These are phyloP conservation scores for Pegoplata infirma DNA, from an alignment of 2,888 invertebrate species.

Conservation along the genomic window DNA sequence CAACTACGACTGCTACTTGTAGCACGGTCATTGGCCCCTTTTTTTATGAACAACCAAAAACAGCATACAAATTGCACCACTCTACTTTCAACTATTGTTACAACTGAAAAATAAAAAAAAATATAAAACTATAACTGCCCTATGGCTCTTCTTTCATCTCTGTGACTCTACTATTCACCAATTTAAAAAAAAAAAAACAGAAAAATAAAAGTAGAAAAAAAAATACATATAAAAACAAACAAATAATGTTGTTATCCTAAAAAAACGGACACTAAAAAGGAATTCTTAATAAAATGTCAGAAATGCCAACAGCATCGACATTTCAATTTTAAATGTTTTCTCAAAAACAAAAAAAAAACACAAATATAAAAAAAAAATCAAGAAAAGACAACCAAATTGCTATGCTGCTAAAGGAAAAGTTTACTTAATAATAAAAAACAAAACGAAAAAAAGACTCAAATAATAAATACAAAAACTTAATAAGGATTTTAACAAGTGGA, in stretches of 20 bases:
- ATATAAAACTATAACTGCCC: conserved; percentile 24
- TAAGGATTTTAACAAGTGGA: conserved; percentile 24
- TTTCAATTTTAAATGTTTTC: conserved; percentile 55
- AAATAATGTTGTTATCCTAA: conserved; percentile 48
- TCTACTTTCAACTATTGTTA: background rate
- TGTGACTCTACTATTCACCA: background rate
- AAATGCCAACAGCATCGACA: conserved; percentile 55
- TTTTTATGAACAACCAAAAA: background rate
- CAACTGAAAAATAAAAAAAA: no score
- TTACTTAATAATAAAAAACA: conserved; percentile 15
- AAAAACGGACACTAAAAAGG: conserved; percentile 28
- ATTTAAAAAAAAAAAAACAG: background rate
- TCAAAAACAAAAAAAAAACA: conserved; percentile 24
- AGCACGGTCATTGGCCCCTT: conserved; percentile 38
- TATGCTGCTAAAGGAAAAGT: conserved; percentile 15
- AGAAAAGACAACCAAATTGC: background rate
- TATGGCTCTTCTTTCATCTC: conserved; percentile 11
- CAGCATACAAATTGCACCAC: background rate
- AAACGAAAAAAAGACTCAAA: no score
- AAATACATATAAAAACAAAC: no score
- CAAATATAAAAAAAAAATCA: conserved; percentile 9
- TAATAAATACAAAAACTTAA: conserved; percentile 11
- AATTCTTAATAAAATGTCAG: conserved; percentile 56
- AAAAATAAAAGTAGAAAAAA: conserved; percentile 2
- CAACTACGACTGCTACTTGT: no score